phyloP scores from a whole-genome alignment of 2,888 invertebrate species.

The Drosophila leonis region DNA sequence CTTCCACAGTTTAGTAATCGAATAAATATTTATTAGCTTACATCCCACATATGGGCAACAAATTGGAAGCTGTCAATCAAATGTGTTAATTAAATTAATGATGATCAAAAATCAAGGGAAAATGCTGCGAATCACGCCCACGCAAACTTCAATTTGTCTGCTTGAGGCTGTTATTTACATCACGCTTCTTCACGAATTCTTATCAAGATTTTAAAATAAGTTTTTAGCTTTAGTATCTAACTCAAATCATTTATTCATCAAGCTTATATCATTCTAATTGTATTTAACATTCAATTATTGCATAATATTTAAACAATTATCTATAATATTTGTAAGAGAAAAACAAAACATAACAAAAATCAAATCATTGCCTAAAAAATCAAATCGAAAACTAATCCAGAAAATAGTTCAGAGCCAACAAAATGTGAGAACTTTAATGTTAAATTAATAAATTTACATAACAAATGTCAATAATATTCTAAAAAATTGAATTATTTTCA shows the following conservation, averaged over 20 bases:
- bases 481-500: too few relatives aligned
- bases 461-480: neutral
- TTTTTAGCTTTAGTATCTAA: too few relatives aligned
- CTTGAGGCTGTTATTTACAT: neutral
- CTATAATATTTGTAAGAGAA: neutral
- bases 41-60: neutral
- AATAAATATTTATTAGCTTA: neutral
- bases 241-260: neutral
- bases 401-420: neutral
- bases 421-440: neutral
- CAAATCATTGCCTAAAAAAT: neutral
- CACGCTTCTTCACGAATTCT: neutral
- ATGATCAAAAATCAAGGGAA: neutral
- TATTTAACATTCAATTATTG: neutral
- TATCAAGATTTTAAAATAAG: too few relatives aligned
- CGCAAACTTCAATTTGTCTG: neutral
- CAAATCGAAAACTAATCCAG: neutral
- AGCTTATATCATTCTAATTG: neutral
- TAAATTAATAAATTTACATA: neutral
- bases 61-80: neutral
- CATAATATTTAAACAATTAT: neutral
- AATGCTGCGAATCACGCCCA: neutral
- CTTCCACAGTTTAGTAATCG: neutral
- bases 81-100: neutral
- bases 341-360: neutral